phyloP scores from a whole-genome alignment of 1,140 invertebrate genomes.

The Ceratosolen solmsi region DNA sequence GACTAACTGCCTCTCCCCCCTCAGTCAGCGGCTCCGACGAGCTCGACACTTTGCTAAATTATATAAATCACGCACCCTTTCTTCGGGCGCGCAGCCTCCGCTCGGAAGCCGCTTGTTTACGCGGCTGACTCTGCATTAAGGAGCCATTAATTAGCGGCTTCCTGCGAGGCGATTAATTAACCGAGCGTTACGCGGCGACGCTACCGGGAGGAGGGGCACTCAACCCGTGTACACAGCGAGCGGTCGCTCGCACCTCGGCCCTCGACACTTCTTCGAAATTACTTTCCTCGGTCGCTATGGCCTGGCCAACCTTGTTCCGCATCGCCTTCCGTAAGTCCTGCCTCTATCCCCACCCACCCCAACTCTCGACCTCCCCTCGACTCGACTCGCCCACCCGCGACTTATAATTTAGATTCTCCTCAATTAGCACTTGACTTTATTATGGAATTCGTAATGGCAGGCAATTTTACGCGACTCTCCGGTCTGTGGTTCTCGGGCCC shows the following conservation, averaged over 20 bases:
- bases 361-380: too few relatives aligned
- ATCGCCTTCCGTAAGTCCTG: neutral
- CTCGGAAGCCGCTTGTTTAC: constrained; percentile 7
- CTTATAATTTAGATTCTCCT: too few relatives aligned
- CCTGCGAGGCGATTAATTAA: constrained; percentile 60
- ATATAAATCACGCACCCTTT: constrained; percentile 69
- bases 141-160: constrained; percentile 64
- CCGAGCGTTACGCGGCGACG: constrained; percentile 54
- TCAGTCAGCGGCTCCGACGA: constrained; percentile 34
- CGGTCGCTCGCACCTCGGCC: neutral
- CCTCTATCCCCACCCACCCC: too few relatives aligned
- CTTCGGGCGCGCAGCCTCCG: constrained; percentile 4
- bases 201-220: neutral
- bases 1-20: constrained; percentile 59
- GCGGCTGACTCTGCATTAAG: constrained; percentile 52
- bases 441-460: too few relatives aligned
- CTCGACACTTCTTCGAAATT: neutral
- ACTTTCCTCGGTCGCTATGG: neutral
- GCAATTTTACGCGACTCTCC: too few relatives aligned
- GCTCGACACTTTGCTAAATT: constrained; percentile 69
- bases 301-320: neutral
- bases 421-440: too few relatives aligned
- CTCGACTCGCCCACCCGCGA: too few relatives aligned
- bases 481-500: too few relatives aligned
- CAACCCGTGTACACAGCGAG: neutral